Evolutionary conservation across 2,888 invertebrate genomes (phyloP), one percentile per base, ranked within the genome.

Genomic region (Diploptera punctata): DNA sequence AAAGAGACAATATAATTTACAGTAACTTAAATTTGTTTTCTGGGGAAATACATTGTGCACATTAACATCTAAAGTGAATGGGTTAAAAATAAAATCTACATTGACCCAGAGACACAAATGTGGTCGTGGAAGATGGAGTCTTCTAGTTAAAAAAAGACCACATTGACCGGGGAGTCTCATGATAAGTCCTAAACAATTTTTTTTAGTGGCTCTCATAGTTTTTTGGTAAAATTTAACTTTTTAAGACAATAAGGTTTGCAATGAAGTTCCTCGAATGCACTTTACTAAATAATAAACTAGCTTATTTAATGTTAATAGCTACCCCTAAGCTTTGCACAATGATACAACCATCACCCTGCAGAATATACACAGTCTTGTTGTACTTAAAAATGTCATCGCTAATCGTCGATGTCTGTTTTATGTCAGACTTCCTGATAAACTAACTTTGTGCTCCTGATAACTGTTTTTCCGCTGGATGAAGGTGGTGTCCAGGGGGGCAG

Each of bases 401-500:
- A 13, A 21, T 21, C n/a, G 24, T 49, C 19, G 9, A 2, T 52
- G 21, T 13, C 1, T 13, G n/a, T n/a, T n/a, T 21, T 71, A 71
- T 21, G 71, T 54, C 16, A 54, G 67, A 2, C 68, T 33, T 31
- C 61, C 72, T 24, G 68, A 26, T 24, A 44, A 3, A 3, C 61
- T 49, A 1, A 49, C 19, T 5, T 68, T 60, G 18, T 61, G 68
- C 7, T 73, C 7, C 70, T 52, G 69, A 67, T 19, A 61, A 74
- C 31, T 26, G 54, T 70, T 26, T 73, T 76, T 33, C 72, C 65
- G 38, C 72, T 72, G 67, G 73, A 73, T 9, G 76, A 71, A 16
- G 76, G 76, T 43, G 75, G 76, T 5, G 76, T 76, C 74, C 13
- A 76, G 71, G 13, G 74, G 47, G 19, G 67, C 73, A 19, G 74